phyloP scores from a whole-genome alignment of 2,888 invertebrate genomes.

The Orchesella flavescens region DNA sequence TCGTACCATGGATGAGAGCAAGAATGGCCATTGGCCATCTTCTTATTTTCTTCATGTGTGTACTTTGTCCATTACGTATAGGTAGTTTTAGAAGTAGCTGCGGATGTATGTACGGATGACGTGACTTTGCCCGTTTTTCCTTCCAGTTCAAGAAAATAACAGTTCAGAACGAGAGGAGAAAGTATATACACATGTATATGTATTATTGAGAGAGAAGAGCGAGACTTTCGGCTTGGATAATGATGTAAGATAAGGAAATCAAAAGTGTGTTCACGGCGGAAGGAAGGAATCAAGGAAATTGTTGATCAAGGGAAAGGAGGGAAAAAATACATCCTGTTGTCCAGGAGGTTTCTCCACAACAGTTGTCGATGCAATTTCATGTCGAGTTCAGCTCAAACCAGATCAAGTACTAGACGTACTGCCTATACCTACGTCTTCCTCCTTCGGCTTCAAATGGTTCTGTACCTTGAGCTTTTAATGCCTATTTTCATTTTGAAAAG shows the following conservation, averaged over 20 bases:
- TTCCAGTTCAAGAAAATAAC: too few relatives aligned
- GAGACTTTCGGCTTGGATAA: conserved; percentile 9
- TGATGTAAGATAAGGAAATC: conserved; percentile 30
- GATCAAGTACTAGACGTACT: too few relatives aligned
- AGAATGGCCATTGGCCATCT: conserved; percentile 39
- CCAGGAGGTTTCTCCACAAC: neutral
- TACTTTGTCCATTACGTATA: neutral
- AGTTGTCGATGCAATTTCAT: neutral
- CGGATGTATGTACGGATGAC: too few relatives aligned
- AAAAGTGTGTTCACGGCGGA: conserved; percentile 2
- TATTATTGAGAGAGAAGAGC: too few relatives aligned
- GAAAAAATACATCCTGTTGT: conserved; percentile 42
- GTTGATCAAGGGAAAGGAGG: conserved; percentile 14
- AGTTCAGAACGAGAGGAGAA: too few relatives aligned
- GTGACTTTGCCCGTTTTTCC: neutral
- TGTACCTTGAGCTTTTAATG: neutral
- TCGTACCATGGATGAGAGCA: conserved; percentile 38
- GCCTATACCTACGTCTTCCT: too few relatives aligned
- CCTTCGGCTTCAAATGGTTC: too few relatives aligned
- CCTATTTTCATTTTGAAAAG: neutral
- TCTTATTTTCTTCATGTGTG: neutral
- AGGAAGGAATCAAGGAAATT: conserved; percentile 21
- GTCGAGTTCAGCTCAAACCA: too few relatives aligned
- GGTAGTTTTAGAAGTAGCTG: neutral
- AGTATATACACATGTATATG: too few relatives aligned